A percentile compares a stretch with the other conserved stretches of the same genome.
Evolutionary conservation across 1,140 invertebrate genomes (phyloP).

Genomic region (Andrena cerasifolii): DNA sequence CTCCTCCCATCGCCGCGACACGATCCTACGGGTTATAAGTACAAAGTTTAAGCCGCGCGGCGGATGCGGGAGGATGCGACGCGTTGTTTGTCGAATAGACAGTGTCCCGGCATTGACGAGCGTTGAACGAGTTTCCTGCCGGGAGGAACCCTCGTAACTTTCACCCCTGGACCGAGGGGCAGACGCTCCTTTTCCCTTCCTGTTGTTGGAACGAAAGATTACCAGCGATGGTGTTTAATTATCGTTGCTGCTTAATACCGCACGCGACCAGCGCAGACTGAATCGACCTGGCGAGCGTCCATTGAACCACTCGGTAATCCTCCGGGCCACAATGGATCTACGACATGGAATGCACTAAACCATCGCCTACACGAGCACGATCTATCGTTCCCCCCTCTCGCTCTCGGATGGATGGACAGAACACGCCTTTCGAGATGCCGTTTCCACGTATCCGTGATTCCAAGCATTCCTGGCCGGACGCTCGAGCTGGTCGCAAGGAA

Average conservation of each 20-base stretch:
- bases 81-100: conserved; percentile 56
- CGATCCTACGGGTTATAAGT: conserved; percentile 29
- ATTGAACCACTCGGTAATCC: conserved; percentile 67
- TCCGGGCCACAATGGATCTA: conserved; percentile 64
- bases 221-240: conserved; percentile 62
- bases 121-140: conserved; percentile 59
- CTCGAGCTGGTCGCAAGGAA: background rate
- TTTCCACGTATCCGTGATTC: conserved; percentile 33
- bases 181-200: background rate
- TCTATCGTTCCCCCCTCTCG: conserved; percentile 49
- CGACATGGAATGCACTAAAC: conserved; percentile 65
- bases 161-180: conserved; percentile 20
- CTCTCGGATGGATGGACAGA: conserved; percentile 41
- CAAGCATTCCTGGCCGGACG: background rate
- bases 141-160: conserved; percentile 33
- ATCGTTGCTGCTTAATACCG: conserved; percentile 56
- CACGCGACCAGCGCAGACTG: conserved; percentile 33
- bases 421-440: conserved; percentile 56
- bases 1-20: background rate
- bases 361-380: conserved; percentile 53
- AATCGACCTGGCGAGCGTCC: conserved; percentile 47
- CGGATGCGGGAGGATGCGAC: conserved; percentile 31
- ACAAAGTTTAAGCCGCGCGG: conserved; percentile 56
- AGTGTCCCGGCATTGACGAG: conserved; percentile 59
- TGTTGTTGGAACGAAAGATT: conserved; percentile 58